Conservation (phyloP, 2,797 vertebrate species). For the Anabacerthia variegaticeps region DNA sequence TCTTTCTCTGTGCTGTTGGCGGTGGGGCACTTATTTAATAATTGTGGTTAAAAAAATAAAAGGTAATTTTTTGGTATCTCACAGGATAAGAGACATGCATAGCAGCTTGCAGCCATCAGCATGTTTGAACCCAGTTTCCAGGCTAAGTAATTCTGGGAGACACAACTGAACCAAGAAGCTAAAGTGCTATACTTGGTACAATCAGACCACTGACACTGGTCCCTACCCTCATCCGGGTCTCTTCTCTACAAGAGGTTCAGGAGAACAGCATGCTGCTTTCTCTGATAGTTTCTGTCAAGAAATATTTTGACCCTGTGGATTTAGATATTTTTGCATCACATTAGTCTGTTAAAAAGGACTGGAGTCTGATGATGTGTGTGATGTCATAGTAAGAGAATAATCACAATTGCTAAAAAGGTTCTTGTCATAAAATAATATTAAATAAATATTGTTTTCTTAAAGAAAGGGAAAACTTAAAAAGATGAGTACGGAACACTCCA, state of each 20-base stretch:
- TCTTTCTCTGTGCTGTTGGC: neutral
- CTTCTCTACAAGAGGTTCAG: neutral
- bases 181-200: neutral
- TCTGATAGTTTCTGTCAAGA: neutral
- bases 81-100: neutral
- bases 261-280: neutral
- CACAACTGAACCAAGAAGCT: neutral
- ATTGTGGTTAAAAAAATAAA: neutral
- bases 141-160: neutral
- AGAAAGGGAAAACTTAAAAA: neutral
- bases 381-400: neutral
- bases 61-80: neutral
- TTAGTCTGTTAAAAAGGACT: neutral
- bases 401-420: neutral
- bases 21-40: neutral
- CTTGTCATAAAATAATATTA: neutral
- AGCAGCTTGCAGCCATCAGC: neutral
- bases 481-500: neutral
- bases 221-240: neutral
- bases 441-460: neutral
- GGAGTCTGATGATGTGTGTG: neutral
- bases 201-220: neutral
- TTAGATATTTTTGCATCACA: neutral
- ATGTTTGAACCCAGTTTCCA: neutral
- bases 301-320: neutral